Conservation (phyloP, 2,888 invertebrate genomes). For the Tromatobia lineatoria region DNA sequence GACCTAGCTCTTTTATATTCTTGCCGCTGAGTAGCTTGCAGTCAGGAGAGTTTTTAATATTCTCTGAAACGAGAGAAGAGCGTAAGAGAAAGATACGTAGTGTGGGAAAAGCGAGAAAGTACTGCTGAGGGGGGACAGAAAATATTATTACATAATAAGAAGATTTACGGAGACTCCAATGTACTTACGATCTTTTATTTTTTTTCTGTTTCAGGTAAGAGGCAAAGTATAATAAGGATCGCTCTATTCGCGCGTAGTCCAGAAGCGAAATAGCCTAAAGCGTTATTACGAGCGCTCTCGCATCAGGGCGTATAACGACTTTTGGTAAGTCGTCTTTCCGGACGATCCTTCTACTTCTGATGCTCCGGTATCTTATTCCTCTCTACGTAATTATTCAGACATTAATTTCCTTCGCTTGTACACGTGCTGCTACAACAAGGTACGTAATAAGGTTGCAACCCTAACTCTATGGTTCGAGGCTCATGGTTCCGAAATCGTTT, state of each 20-base stretch:
- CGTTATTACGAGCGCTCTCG: slow-evolving; percentile 56
- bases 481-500: slow-evolving; percentile 24
- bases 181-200: slow-evolving; percentile 61
- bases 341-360: slow-evolving; percentile 1
- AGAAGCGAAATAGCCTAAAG: slow-evolving; percentile 35
- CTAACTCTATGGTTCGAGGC: slow-evolving; percentile 37
- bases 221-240: slow-evolving; percentile 61
- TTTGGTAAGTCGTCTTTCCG: slow-evolving; percentile 62
- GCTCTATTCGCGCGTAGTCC: slow-evolving; percentile 31
- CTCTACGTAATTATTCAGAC: slow-evolving; percentile 59
- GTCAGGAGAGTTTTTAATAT: slow-evolving; percentile 54
- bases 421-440: slow-evolving; percentile 39
- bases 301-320: slow-evolving; percentile 40
- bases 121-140: slow-evolving; percentile 36
- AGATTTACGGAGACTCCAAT: slow-evolving; percentile 42
- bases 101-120: slow-evolving; percentile 48
- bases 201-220: slow-evolving; percentile 66
- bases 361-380: slow-evolving; percentile 40
- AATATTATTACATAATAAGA: slow-evolving; percentile 48
- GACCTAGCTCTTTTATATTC: slow-evolving; percentile 9
- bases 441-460: slow-evolving; percentile 30
- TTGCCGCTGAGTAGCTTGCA: slow-evolving; percentile 26
- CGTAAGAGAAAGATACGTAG: slow-evolving; percentile 27
- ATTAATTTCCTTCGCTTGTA: slow-evolving; percentile 55
- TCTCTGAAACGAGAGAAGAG: slow-evolving; percentile 40